Evolutionary conservation across 2,888 invertebrate genomes (phyloP).

Genomic region (Andrena bucephala): DNA sequence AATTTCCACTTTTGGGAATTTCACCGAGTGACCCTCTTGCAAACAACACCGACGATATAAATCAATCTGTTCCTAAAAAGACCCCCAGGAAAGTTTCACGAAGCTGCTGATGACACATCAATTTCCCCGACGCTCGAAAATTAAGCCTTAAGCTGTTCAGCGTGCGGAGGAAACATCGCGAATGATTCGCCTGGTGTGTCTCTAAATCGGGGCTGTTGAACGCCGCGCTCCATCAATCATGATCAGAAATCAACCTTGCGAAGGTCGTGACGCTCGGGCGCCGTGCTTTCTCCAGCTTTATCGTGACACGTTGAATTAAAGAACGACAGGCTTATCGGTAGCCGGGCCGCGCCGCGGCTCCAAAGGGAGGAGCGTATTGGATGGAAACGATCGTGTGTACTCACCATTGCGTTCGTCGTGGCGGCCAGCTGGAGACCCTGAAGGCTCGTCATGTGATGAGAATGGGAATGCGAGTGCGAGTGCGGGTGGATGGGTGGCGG

Average conservation of each 20-base stretch:
- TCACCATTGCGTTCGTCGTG: slow-evolving; percentile 88
- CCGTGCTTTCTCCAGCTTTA: neutral
- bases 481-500: slow-evolving; percentile 84
- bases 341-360: neutral
- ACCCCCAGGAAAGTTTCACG: neutral
- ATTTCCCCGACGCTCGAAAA: neutral
- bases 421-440: slow-evolving; percentile 87
- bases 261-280: neutral
- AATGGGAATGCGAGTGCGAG: slow-evolving; percentile 85
- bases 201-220: slow-evolving; percentile 1
- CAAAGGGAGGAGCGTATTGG: neutral
- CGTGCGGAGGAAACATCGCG: neutral
- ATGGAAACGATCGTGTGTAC: slow-evolving; percentile 69
- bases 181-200: neutral
- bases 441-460: slow-evolving; percentile 86
- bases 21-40: too few relatives aligned
- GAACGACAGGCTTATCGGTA: slow-evolving; percentile 3
- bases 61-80: neutral
- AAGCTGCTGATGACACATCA: neutral
- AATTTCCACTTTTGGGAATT: too few relatives aligned
- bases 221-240: neutral
- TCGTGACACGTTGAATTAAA: neutral
- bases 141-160: neutral
- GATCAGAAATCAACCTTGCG: slow-evolving; percentile 8
- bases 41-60: too few relatives aligned